phyloP scores from a whole-genome alignment of 2,797 vertebrate genomes.

The Sebastes variabilis region DNA sequence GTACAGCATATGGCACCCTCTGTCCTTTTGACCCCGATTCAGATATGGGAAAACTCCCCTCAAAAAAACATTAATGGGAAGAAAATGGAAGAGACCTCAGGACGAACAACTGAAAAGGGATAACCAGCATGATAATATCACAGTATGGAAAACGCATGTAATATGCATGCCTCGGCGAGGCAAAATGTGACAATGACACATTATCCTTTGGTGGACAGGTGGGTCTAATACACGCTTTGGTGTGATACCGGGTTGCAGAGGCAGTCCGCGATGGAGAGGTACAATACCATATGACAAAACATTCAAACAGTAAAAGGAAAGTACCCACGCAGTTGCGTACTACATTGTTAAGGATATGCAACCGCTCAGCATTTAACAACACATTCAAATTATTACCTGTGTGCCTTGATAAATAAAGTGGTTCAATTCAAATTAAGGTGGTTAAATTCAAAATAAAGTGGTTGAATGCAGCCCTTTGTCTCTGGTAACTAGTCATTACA shows the following conservation, averaged over 20 bases:
- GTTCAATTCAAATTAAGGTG: too few relatives aligned
- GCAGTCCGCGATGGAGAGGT: background rate
- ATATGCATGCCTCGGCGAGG: too few relatives aligned
- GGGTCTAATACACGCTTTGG: too few relatives aligned
- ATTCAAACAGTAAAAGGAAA: background rate
- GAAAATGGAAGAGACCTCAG: background rate
- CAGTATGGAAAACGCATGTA: too few relatives aligned
- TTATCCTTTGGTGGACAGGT: too few relatives aligned
- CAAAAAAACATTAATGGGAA: background rate
- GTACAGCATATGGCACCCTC: background rate
- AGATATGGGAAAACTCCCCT: background rate
- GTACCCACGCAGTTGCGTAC: background rate
- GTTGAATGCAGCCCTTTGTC: too few relatives aligned
- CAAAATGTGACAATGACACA: too few relatives aligned
- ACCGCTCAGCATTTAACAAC: background rate
- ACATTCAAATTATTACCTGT: background rate
- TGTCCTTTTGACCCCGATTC: background rate
- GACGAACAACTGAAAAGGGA: accelerated
- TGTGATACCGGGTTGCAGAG: background rate
- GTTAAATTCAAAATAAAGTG: too few relatives aligned
- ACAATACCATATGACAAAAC: background rate
- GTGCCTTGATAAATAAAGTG: too few relatives aligned
- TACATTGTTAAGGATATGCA: background rate
- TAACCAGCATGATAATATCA: too few relatives aligned
- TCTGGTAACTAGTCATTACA: too few relatives aligned